Conservation (phyloP, 92 coral and sea anemone species). For the Palythoa heliodiscus region DNA sequence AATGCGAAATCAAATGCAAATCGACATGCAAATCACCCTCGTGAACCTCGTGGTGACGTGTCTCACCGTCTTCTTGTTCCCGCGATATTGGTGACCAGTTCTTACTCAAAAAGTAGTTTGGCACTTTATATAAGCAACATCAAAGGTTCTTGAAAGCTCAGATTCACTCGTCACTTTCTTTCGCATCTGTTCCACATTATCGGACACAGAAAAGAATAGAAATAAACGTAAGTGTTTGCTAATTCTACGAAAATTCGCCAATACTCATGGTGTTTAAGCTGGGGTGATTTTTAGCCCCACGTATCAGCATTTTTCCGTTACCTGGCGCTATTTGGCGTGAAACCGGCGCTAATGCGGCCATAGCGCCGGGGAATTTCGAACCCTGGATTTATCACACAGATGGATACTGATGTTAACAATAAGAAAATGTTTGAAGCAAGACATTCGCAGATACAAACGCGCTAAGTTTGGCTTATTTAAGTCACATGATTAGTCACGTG, state of each 20-base stretch:
- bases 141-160: conserved; percentile 16
- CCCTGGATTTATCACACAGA: not conserved
- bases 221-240: too few species aligned
- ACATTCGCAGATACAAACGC: not conserved
- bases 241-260: conserved; percentile 27
- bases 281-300: conserved; percentile 20
- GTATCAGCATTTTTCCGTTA: too few species aligned
- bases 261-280: conserved; percentile 26
- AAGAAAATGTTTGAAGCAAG: not conserved
- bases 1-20: too few species aligned
- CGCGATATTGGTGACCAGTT: too few species aligned
- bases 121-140: too few species aligned
- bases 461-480: not conserved
- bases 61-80: too few species aligned
- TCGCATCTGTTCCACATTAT: too few species aligned
- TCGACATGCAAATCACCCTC: too few species aligned
- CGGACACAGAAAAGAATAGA: too few species aligned
- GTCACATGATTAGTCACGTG: not conserved
- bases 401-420: not conserved
- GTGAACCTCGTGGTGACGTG: too few species aligned
- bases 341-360: not conserved
- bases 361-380: conserved; percentile 30
- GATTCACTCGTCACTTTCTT: conserved; percentile 30
- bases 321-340: too few species aligned
- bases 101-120: too few species aligned